A percentile compares a stretch with the other conserved stretches of the same genome.
Conservation (phyloP, 35 echinoderm and acorn worm genomes). For the Eucidaris tribuloides region DNA sequence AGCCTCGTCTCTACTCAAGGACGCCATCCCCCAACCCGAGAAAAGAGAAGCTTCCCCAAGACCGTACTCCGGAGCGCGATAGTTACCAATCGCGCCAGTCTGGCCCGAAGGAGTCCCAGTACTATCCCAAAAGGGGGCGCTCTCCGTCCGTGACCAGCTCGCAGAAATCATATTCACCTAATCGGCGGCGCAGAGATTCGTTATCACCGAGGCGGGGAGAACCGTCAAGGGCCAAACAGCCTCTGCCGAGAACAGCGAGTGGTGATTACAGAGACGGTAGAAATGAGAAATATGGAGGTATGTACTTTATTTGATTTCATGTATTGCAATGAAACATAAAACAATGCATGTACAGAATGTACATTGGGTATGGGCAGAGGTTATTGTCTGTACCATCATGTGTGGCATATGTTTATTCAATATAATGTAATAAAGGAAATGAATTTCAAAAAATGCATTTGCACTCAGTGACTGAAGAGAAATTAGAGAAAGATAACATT, state of each 20-base stretch:
- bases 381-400: no score
- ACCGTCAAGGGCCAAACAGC: neutral
- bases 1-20: neutral
- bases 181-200: neutral
- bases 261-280: constrained; percentile 4
- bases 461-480: no score
- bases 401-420: no score
- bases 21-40: neutral
- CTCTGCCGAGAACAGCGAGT: neutral
- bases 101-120: neutral
- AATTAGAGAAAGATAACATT: no score
- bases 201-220: neutral
- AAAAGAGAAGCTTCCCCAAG: constrained; percentile 12
- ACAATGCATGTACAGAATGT: no score
- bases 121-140: constrained; percentile 3
- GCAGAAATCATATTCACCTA: constrained; percentile 1
- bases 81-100: neutral
- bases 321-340: no score
- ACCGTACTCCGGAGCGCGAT: neutral
- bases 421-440: no score
- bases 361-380: no score
- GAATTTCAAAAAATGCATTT: no score
- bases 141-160: constrained; percentile 19
- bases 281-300: constrained; percentile 20
- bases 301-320: neutral